phyloP scores from a whole-genome alignment of 2,888 invertebrate species.

The Amorpha juglandis region DNA sequence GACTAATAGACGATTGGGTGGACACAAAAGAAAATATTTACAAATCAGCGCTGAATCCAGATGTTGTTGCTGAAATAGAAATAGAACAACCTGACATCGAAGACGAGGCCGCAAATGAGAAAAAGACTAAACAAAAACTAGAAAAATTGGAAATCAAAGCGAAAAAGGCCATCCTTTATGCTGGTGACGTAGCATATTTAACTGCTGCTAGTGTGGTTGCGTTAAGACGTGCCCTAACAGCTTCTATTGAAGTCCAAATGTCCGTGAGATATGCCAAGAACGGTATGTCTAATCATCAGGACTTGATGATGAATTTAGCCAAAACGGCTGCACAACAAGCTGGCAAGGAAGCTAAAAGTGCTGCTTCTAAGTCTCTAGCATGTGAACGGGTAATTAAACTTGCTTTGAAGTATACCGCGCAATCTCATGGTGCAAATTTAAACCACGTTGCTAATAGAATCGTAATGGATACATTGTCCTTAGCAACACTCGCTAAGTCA shows the following conservation, averaged over 20 bases:
- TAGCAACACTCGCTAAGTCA: conserved; percentile 75
- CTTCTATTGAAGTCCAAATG: conserved; percentile 79
- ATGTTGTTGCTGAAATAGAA: conserved; percentile 72
- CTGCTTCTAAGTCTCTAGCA: conserved; percentile 72
- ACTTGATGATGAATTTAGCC: conserved; percentile 79
- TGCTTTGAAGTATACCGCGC: conserved; percentile 76
- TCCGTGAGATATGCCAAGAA: conserved; percentile 74
- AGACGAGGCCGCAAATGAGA: conserved; percentile 63
- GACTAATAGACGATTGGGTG: conserved; percentile 68
- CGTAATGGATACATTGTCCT: conserved; percentile 74
- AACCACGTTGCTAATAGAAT: conserved; percentile 78
- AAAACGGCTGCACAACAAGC: conserved; percentile 80
- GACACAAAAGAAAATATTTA: conserved; percentile 63
- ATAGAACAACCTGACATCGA: conserved; percentile 69
- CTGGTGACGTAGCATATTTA: conserved; percentile 79
- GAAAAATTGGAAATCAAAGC: conserved; percentile 74
- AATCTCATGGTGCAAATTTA: conserved; percentile 72
- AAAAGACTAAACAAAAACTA: conserved; percentile 66
- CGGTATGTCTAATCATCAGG: conserved; percentile 77
- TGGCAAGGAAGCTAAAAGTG: conserved; percentile 77
- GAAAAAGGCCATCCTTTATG: conserved; percentile 77
- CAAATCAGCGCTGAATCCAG: conserved; percentile 60
- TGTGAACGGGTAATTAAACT: conserved; percentile 74
- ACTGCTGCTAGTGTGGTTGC: conserved; percentile 79
- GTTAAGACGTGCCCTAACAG: conserved; percentile 74